A percentile compares a stretch with the other conserved stretches of the same genome.
phyloP scores from a whole-genome alignment of 2,113 vertebrate genomes.

The Symphodus melops region DNA sequence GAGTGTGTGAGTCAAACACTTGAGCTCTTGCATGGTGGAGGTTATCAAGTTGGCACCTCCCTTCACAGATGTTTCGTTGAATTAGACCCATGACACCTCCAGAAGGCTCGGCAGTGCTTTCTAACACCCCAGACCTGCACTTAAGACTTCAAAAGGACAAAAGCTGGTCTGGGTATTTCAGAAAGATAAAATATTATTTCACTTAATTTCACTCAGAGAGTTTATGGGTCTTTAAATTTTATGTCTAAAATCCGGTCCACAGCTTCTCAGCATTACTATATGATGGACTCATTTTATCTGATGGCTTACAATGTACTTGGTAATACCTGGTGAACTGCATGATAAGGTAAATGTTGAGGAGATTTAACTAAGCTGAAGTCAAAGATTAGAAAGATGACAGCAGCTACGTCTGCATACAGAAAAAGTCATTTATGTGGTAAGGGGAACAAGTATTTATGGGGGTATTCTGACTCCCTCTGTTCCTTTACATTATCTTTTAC shows the following conservation, averaged over 20 bases:
- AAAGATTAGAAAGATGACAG: neutral
- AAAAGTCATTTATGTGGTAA: neutral
- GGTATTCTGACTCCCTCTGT: too few relatives aligned
- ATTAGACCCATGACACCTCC: conserved; percentile 55
- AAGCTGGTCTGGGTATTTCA: conserved; percentile 46
- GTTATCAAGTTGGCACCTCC: conserved; percentile 58
- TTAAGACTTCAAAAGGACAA: conserved; percentile 42
- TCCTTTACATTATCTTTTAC: too few relatives aligned
- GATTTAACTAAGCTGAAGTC: neutral
- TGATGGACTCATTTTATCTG: conserved; percentile 11
- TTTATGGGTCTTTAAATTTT: conserved; percentile 26
- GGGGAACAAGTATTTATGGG: too few relatives aligned
- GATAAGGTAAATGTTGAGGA: neutral
- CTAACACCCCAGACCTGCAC: conserved; percentile 25
- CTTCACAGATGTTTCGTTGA: conserved; percentile 55
- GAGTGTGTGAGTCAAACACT: conserved; percentile 36
- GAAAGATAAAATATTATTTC: conserved; percentile 46
- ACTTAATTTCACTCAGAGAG: conserved; percentile 24
- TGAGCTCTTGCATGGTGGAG: conserved; percentile 22
- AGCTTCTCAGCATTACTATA: conserved; percentile 29
- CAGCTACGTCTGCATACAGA: neutral
- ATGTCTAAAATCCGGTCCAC: conserved; percentile 12
- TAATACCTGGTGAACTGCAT: conserved; percentile 9
- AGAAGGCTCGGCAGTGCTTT: conserved; percentile 42
- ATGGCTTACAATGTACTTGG: conserved; percentile 5